Percentiles rank a stretch among this genome's conserved stretches.
phyloP scores from a whole-genome alignment of 2,888 invertebrate species.

The Drosophila macrothrix region DNA sequence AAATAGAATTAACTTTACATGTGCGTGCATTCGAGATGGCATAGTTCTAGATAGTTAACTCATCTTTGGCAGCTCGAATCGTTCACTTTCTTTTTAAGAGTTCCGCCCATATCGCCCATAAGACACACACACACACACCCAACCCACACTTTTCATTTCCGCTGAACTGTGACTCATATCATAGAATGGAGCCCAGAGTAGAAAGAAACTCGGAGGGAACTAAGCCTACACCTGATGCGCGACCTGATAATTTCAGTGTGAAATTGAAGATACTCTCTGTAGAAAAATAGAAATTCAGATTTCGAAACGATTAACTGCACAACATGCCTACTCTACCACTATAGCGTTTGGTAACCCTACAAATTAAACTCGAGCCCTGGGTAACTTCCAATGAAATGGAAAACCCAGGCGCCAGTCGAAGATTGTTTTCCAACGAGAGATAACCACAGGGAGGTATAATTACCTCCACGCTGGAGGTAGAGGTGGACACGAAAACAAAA shows the following conservation, averaged over 20 bases:
- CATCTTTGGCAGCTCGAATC: constrained; percentile 59
- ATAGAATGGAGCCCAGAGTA: constrained; percentile 6
- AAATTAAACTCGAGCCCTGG: constrained; percentile 54
- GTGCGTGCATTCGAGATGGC: constrained; percentile 11
- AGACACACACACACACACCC: background rate
- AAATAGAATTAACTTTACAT: constrained; percentile 33
- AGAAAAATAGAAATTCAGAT: constrained; percentile 52
- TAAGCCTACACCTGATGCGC: constrained; percentile 54
- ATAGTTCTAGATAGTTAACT: constrained; percentile 43
- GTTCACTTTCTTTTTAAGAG: constrained; percentile 58
- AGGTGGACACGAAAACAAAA: constrained; percentile 24
- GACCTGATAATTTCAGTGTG: constrained; percentile 51
- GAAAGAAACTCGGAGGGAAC: background rate
- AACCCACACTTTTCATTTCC: constrained; percentile 59
- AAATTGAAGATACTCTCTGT: constrained; percentile 44
- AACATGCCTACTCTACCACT: constrained; percentile 53
- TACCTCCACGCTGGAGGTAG: constrained; percentile 38
- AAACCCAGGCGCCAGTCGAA: constrained; percentile 61
- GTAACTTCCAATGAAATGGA: constrained; percentile 72
- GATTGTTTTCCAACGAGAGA: constrained; percentile 44
- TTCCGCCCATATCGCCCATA: constrained; percentile 50
- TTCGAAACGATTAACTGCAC: constrained; percentile 56
- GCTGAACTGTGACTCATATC: constrained; percentile 47
- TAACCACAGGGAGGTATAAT: constrained; percentile 70
- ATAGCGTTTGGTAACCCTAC: constrained; percentile 20